Percentiles rank a stretch among this genome's conserved stretches.
phyloP scores from a whole-genome alignment of 2,797 vertebrate species.

The Pangasius macronema region DNA sequence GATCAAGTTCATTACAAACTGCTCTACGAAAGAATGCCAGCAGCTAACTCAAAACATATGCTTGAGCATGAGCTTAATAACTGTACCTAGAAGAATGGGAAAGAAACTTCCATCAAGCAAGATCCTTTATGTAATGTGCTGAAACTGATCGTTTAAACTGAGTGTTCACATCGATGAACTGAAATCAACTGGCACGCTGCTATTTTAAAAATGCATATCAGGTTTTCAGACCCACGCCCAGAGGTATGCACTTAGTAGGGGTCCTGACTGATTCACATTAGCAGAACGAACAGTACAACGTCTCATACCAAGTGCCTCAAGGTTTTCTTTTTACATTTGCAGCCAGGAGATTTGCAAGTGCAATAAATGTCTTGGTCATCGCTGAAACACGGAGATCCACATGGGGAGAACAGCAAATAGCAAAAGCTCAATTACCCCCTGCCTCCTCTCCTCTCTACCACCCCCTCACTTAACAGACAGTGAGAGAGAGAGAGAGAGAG shows the following conservation, averaged over 20 bases:
- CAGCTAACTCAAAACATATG: constrained; percentile 31
- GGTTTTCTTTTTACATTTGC: constrained; percentile 43
- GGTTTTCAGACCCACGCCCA: background rate
- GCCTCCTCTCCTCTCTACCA: background rate
- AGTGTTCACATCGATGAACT: background rate
- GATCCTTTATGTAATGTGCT: constrained; percentile 25
- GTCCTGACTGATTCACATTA: constrained; percentile 15
- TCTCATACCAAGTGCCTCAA: constrained; percentile 33
- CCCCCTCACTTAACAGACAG: background rate
- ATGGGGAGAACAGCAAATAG: constrained; percentile 35
- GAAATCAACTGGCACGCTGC: constrained; percentile 2
- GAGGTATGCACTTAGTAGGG: background rate
- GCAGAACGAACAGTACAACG: constrained; percentile 8
- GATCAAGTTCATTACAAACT: constrained; percentile 13
- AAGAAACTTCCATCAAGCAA: constrained; percentile 26
- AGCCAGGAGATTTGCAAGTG: constrained; percentile 44
- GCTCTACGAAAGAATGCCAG: background rate
- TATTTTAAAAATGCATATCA: constrained; percentile 17
- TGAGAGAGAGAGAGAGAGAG: background rate
- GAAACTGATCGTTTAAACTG: background rate
- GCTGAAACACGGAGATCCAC: constrained; percentile 43
- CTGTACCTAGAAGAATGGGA: constrained; percentile 8
- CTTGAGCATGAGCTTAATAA: constrained; percentile 37
- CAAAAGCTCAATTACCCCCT: constrained; percentile 32
- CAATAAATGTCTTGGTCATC: constrained; percentile 46